Conservation (phyloP, 2,888 invertebrate species). For the Volucella inflata region DNA sequence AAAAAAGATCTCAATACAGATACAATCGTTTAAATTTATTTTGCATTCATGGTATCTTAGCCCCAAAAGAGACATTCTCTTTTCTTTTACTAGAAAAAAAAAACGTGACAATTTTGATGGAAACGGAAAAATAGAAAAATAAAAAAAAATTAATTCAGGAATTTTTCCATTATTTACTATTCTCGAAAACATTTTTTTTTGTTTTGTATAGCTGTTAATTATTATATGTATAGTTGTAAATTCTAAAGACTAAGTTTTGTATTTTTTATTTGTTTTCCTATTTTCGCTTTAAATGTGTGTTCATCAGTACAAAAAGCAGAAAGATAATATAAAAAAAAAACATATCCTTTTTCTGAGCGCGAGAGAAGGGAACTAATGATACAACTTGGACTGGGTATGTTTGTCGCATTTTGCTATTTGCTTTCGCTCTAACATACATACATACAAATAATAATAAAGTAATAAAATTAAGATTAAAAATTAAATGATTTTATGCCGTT, state of each 20-base stretch:
- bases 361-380: constrained; percentile 49
- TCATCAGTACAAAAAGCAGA: constrained; percentile 56
- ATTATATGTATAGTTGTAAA: constrained; percentile 41
- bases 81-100: constrained; percentile 19
- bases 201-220: constrained; percentile 34
- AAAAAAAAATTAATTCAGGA: too few relatives aligned
- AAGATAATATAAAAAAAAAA: neutral
- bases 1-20: constrained; percentile 73
- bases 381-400: constrained; percentile 69
- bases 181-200: too few relatives aligned
- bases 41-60: constrained; percentile 60
- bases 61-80: constrained; percentile 35
- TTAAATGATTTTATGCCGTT: constrained; percentile 64
- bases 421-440: constrained; percentile 55
- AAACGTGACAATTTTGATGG: too few relatives aligned
- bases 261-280: constrained; percentile 19
- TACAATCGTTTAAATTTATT: constrained; percentile 61
- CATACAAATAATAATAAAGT: constrained; percentile 38
- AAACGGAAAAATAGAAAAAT: too few relatives aligned
- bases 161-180: too few relatives aligned
- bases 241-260: constrained; percentile 46
- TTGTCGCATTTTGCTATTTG: constrained; percentile 49
- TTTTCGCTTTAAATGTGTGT: constrained; percentile 33
- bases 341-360: constrained; percentile 53
- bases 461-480: constrained; percentile 73